A percentile compares a stretch with the other conserved stretches of the same genome.
Conservation (phyloP, 2,888 invertebrate genomes). For the Mesorhabditis belari region DNA sequence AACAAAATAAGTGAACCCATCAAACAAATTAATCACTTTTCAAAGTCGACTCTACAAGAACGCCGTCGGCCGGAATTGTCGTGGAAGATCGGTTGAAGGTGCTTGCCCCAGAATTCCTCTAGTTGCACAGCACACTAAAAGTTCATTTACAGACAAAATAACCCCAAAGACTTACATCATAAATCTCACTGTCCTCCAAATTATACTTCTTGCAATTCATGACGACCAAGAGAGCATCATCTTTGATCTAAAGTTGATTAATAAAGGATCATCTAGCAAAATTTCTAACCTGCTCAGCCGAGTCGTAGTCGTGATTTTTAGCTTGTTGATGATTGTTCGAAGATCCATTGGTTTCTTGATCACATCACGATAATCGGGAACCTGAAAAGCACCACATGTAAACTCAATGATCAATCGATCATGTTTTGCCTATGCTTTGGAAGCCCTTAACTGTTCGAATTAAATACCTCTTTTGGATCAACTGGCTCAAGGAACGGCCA, state of each 20-base stretch:
- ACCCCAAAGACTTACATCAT: constrained; percentile 53
- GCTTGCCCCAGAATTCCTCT: background rate
- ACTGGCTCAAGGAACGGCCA: constrained; percentile 39
- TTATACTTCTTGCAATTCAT: constrained; percentile 93
- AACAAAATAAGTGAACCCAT: background rate
- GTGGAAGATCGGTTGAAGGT: background rate
- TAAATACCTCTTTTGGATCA: constrained; percentile 30
- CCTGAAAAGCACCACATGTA: too few species aligned
- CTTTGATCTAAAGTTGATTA: constrained; percentile 17
- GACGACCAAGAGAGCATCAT: constrained; percentile 70
- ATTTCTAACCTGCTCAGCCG: constrained; percentile 16
- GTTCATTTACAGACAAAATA: background rate
- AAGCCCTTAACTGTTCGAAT: too few species aligned
- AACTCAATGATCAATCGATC: too few species aligned
- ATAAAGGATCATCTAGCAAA: background rate
- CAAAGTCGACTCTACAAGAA: too few species aligned
- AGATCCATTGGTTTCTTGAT: constrained; percentile 92
- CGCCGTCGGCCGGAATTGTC: background rate
- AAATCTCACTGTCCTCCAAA: constrained; percentile 89
- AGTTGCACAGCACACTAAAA: background rate
- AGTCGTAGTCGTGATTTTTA: constrained; percentile 30
- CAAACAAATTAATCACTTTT: too few species aligned
- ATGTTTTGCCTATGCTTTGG: too few species aligned
- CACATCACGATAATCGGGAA: constrained; percentile 72
- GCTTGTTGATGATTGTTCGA: constrained; percentile 68